Base-by-base conservation (phyloP, 2,797 vertebrate genomes). In the Pseudotriccus pelzelni region DNA sequence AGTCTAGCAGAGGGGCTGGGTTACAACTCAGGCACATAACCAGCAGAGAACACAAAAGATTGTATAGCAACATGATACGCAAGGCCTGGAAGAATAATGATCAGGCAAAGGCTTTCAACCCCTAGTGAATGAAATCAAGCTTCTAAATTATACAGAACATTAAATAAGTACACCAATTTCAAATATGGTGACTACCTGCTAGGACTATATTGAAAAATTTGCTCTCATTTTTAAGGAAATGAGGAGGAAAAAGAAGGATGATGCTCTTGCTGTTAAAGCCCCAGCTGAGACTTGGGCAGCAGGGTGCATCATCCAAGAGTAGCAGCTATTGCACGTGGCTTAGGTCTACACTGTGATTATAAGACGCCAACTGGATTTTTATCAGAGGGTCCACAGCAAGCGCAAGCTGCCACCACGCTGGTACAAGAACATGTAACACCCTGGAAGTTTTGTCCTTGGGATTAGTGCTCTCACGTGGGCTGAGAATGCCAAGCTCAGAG, bases 271-370 rank as follows among this genome's bases (percentile, higher is more conserved):
- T 58, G 12, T 14, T 66, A 30, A 25, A 66, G 21, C 41, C 34
- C 22, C 44, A 84, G 72, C 60, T 7, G 4, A 66, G 55, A 32
- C 47, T 41, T 19, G 17, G 59, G 64, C 46, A 82, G 52, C 7
- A 1, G 34, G 39, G 7, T 2, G 1, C 2, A 0, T 19, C 34
- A 30, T 5, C 39, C 27, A 14, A 37, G 15, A 34, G 16, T 3
- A 82, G 77, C 43, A 81, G 49, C 50, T 60, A 4, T 4, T 56
- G 43, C 30, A 4, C 0, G 5, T 9, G 37, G 32, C 28, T 56
- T 14, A 15, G 44, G 4, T 75, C 55, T 34, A 0, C 4, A 2
- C 4, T 12, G 44, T 25, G 24, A 53, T 0, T 41, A 17, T 41
- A 59, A 93, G 46, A 62, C 39, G 49, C 41, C 62, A 36, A n/a